phyloP scores from a whole-genome alignment of 2,113 vertebrate genomes.

The Nothocercus julius region DNA sequence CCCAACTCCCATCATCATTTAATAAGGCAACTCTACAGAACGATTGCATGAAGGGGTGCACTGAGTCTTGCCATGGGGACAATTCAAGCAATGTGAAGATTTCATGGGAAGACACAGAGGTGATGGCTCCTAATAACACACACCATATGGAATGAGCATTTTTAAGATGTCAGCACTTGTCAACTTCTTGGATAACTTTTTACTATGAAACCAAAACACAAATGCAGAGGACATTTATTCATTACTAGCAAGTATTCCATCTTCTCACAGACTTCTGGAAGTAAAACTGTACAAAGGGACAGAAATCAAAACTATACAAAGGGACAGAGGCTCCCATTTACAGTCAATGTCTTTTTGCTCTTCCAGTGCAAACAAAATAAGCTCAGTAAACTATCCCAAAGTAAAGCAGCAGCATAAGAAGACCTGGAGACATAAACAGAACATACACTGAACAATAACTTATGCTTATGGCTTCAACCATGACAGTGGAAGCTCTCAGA shows the following conservation, averaged over 20 bases:
- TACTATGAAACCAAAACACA: background rate
- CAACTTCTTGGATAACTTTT: background rate
- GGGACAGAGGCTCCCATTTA: background rate
- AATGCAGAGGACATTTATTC: background rate
- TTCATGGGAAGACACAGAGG: background rate
- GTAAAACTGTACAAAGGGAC: background rate
- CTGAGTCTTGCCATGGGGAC: background rate
- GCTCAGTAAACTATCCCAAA: background rate
- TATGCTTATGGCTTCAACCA: too few species aligned
- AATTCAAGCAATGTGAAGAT: background rate
- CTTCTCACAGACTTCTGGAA: background rate
- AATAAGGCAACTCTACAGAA: background rate
- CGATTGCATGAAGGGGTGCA: background rate
- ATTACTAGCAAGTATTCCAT: background rate
- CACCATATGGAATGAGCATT: background rate
- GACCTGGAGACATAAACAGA: too few species aligned
- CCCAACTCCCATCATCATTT: background rate
- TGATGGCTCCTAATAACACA: background rate
- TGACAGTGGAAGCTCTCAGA: too few species aligned
- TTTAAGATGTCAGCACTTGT: background rate
- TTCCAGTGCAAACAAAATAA: background rate
- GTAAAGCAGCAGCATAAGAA: background rate
- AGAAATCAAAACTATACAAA: background rate
- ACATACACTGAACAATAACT: too few species aligned
- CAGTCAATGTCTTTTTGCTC: background rate